phyloP scores from a whole-genome alignment of 2,888 invertebrate genomes.

The Eudemis profundana region DNA sequence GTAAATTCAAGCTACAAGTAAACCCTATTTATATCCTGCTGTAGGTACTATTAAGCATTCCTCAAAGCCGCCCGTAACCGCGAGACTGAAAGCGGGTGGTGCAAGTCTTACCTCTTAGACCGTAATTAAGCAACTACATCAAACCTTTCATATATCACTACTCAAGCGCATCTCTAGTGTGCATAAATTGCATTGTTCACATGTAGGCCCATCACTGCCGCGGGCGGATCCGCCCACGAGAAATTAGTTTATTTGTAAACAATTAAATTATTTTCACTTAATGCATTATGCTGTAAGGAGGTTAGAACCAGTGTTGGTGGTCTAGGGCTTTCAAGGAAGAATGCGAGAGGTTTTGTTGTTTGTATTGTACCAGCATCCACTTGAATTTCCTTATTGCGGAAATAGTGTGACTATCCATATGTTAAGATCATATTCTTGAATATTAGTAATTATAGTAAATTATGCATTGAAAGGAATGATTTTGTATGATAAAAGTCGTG shows the following conservation, averaged over 20 bases:
- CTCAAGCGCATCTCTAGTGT: constrained; percentile 36
- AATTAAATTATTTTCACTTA: constrained; percentile 45
- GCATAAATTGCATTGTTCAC: constrained; percentile 53
- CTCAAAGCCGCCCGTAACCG: not conserved
- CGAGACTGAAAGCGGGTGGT: constrained; percentile 11
- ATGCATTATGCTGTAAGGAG: constrained; percentile 44
- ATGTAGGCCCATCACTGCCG: constrained; percentile 43
- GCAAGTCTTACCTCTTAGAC: constrained; percentile 25
- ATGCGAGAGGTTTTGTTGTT: constrained; percentile 24
- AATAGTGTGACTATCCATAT: too few relatives aligned
- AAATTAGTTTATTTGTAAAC: constrained; percentile 44
- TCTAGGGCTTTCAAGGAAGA: constrained; percentile 36
- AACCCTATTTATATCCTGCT: too few relatives aligned
- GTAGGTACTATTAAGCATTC: too few relatives aligned
- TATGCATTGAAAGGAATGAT: too few relatives aligned
- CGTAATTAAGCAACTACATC: constrained; percentile 41
- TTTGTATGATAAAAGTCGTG: too few relatives aligned
- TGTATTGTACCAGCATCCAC: constrained; percentile 15
- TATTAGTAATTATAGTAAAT: too few relatives aligned
- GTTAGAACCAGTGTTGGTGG: constrained; percentile 42
- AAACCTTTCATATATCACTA: constrained; percentile 28
- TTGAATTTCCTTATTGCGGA: not conserved
- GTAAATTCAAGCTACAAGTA: too few relatives aligned
- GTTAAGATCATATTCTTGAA: too few relatives aligned
- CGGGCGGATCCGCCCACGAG: constrained; percentile 36